These are phyloP conservation scores for Lutjanus erythropterus DNA, from an alignment of 2,113 vertebrate genomes.

Conservation along the genomic window DNA sequence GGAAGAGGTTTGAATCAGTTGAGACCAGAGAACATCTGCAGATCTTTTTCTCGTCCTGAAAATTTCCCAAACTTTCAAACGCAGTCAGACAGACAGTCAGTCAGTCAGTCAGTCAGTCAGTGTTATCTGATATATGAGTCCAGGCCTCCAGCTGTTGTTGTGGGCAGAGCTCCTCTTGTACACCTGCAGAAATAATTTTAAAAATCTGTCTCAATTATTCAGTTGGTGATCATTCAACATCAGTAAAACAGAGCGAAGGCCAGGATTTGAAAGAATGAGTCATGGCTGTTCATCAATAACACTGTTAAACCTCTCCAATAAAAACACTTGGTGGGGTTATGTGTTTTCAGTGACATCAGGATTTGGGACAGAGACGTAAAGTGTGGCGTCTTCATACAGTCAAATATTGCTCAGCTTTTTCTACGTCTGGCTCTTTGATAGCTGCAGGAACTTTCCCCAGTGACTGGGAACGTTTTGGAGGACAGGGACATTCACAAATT, in stretches of 20 bases:
- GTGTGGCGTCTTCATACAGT: neutral
- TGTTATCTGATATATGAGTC: neutral
- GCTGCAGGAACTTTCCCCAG: no score
- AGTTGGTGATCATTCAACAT: neutral
- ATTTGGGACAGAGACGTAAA: neutral
- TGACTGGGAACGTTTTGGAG: no score
- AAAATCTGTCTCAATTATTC: neutral
- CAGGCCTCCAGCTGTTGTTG: conserved; percentile 12
- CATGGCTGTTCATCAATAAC: neutral
- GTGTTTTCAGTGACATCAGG: neutral
- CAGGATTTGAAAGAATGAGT: neutral
- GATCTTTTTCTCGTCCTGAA: neutral
- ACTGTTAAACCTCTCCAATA: neutral
- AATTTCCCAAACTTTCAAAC: no score
- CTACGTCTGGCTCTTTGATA: no score
- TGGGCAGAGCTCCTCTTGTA: neutral
- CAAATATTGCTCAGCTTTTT: neutral
- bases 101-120: conserved; percentile 4
- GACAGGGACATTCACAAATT: no score
- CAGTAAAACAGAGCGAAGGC: neutral
- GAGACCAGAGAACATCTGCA: neutral
- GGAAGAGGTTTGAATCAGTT: neutral
- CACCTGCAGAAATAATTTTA: conserved; percentile 35
- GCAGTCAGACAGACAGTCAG: conserved; percentile 5
- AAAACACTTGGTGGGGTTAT: neutral